Evolutionary conservation across 2,797 vertebrate genomes (phyloP), one percentile per base, ranked within the genome.

Genomic region (Enteromius trimaculatus): DNA sequence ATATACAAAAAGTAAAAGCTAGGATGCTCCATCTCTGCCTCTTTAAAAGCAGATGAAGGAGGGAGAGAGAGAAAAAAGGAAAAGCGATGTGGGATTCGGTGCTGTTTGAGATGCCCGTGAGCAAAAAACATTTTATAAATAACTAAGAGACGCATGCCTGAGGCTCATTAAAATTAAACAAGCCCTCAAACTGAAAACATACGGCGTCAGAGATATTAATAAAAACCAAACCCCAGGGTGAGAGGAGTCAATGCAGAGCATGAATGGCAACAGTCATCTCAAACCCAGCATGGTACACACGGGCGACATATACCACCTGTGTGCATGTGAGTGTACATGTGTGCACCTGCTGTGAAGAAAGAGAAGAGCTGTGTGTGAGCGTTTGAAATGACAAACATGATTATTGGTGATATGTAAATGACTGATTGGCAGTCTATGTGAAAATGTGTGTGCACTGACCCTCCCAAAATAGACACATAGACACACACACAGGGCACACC

Each of bases 111-210:
- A 87, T 92, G 92, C 91, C 91, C 87, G 89, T 91, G 90, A 92
- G 91, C 91, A 92, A 91, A 93, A 92, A 94, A 90, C 90, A 90
- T 91, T 91, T 93, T 93, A 94, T 94, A 93, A 94, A 94, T 93
- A 94, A 94, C 92, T 88, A 81, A 90, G 90, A 89, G 90, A 91
- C 90, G 88, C 87, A 91, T 92, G 90, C 89, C 86, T 53, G 11
- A n/a, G 47, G 85, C 89, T 90, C 89, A 93, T 92, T 92, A 90
- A 91, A 92, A 92, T 92, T 89, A 88, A 83, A 85, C 79, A 85
- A 86, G 74, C 62, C 79, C 78, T 58, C 53, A 80, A 65, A 72
- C 78, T 75, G 53, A 83, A 83, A 85, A 70, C 80, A 78, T 47
- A 83, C 68, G 31, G 80, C 39, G 44, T 72, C 39, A 58, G 44